Evolutionary conservation across 2,113 vertebrate genomes (phyloP), one percentile per base, ranked within the genome.

Genomic region (human (Homo sapiens)): DNA sequence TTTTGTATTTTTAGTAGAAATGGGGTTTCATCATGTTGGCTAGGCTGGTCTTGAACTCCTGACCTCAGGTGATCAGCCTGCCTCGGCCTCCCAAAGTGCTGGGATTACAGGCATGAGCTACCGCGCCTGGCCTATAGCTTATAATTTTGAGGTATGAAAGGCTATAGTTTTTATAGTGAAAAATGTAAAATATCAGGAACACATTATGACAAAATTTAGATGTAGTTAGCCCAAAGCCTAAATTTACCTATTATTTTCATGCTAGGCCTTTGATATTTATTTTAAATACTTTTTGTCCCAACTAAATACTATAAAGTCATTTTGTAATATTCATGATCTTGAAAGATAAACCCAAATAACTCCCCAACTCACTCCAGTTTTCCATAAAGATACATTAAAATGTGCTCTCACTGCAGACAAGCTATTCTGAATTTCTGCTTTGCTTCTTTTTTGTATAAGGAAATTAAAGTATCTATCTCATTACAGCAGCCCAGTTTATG

Each of bases 111-210:
- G 61, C 6, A 5, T 32, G 13, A 64, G 61, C 61, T 12, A 64
- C 61, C 12, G 12, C 0, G 6, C 61, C 61, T 6, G 89, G 94
- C n/a, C 4, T 78, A 13, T 20, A 83, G 66, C 35, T 93, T n/a
- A 35, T 45, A 78, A 92, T 73, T 64, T 89, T 94, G 52, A 81
- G 78, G 20, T 92, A 75, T n/a, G 20, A 84, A 94, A 94, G n/a
- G 73, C 38, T 80, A 38, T 68, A 57, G 6, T 66, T 89, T 96
- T 73, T 61, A 96, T 48, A 72, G 90, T 38, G 66, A 95, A 66
- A 80, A 84, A 76, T 32, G 38, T 94, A 59, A 95, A 89, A 82
- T 14, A 61, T 59, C n/a, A 93, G 55, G 76, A 70, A 89, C 27
- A 96, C 22, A 76, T 81, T 82, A 93, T 64, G 23, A 89, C 17